Evolutionary conservation across 2,797 vertebrate species (phyloP).

Genomic region (Cossypha dichroa): DNA sequence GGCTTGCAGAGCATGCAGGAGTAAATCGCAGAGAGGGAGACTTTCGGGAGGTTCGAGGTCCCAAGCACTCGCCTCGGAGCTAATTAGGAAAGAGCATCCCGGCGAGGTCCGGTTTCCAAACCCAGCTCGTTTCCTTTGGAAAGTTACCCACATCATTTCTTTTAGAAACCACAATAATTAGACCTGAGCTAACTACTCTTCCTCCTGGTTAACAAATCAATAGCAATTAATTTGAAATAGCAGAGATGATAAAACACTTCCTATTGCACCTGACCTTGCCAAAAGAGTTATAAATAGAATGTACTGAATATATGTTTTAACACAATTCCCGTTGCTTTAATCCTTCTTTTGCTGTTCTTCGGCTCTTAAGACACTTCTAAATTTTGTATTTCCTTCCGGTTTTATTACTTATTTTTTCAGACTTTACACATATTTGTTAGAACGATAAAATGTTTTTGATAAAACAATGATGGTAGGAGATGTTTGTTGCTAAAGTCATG

Average conservation of each 20-base stretch:
- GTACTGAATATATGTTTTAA: neutral
- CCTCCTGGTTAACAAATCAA: conserved; percentile 47
- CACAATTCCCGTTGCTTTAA: neutral
- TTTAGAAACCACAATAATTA: conserved; percentile 38
- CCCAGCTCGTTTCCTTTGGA: neutral
- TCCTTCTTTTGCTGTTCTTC: neutral
- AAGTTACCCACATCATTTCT: neutral
- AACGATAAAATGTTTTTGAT: neutral
- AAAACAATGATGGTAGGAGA: neutral
- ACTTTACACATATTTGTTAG: neutral
- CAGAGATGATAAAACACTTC: conserved; percentile 24
- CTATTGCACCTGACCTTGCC: conserved; percentile 10
- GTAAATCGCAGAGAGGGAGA: neutral
- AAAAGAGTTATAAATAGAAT: neutral
- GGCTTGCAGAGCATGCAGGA: neutral
- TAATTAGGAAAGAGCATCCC: conserved; percentile 39
- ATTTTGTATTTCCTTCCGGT: neutral
- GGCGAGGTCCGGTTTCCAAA: neutral
- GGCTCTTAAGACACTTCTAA: neutral
- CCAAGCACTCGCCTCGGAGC: neutral
- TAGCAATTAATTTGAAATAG: conserved; percentile 56
- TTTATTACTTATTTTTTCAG: neutral
- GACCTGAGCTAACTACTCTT: conserved; percentile 10
- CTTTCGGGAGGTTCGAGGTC: neutral
- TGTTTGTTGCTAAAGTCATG: neutral